Percentiles rank a stretch among this genome's conserved stretches.
phyloP scores from a whole-genome alignment of 1,140 invertebrate species.

The Drosophila tropicalis region DNA sequence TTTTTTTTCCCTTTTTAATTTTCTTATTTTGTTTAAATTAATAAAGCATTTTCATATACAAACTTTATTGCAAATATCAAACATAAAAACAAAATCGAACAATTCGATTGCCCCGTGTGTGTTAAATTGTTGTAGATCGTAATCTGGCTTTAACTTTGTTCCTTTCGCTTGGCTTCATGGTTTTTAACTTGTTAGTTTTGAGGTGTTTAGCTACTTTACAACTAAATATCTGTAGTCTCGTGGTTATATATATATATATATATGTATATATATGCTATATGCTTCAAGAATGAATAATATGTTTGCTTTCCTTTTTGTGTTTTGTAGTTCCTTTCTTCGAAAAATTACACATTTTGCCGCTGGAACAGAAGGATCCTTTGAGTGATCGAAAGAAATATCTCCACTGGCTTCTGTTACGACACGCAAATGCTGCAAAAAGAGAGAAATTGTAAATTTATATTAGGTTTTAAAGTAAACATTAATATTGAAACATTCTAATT shows the following conservation, averaged over 20 bases:
- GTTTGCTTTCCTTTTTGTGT: conserved; percentile 38
- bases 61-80: conserved; percentile 48
- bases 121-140: conserved; percentile 26
- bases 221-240: conserved; percentile 82
- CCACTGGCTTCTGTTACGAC: conserved; percentile 20
- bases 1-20: conserved; percentile 47
- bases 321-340: conserved; percentile 23
- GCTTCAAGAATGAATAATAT: conserved; percentile 73
- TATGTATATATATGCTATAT: conserved; percentile 63
- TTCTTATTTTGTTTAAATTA: conserved; percentile 64
- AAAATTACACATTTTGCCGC: conserved; percentile 15
- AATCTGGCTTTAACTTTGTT: conserved; percentile 19
- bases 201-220: conserved; percentile 77
- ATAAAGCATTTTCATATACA: conserved; percentile 73
- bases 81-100: conserved; percentile 38
- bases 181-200: conserved; percentile 34
- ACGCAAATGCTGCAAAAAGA: background rate
- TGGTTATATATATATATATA: conserved; percentile 54
- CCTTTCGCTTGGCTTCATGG: conserved; percentile 34
- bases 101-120: conserved; percentile 44
- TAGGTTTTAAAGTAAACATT: background rate
- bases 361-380: conserved; percentile 32
- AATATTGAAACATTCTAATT: background rate
- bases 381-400: conserved; percentile 17
- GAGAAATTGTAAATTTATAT: background rate